A percentile compares a stretch with the other conserved stretches of the same genome.
Conservation (phyloP, 1,140 invertebrate genomes). For the Polyergus mexicanus region DNA sequence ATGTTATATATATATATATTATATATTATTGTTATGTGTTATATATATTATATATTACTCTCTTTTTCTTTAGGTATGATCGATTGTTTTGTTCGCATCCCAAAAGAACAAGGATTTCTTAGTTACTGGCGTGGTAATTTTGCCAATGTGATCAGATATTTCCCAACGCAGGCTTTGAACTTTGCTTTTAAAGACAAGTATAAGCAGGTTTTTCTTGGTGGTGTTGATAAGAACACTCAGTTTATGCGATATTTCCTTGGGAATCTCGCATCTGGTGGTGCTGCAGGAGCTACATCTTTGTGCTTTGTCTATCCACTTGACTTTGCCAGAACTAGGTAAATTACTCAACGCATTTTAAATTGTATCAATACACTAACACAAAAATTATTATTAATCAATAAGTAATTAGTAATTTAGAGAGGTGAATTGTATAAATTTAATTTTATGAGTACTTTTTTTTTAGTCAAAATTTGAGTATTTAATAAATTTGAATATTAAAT, state of each 20-base stretch:
- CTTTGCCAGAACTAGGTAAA: constrained; percentile 96
- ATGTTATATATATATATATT: neutral
- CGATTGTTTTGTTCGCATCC: constrained; percentile 95
- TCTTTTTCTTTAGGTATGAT: constrained; percentile 90
- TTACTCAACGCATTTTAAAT: neutral
- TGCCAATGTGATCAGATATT: constrained; percentile 97
- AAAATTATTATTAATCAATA: neutral
- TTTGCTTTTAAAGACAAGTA: constrained; percentile 98
- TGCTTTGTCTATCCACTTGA: constrained; percentile 98
- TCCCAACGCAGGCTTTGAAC: constrained; percentile 98
- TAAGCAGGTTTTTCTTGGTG: constrained; percentile 94
- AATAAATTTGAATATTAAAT: too few relatives aligned
- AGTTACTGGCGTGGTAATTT: constrained; percentile 98
- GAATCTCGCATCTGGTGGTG: constrained; percentile 97
- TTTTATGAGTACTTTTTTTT: too few relatives aligned
- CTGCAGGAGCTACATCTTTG: constrained; percentile 97
- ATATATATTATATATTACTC: constrained; percentile 46
- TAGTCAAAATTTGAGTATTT: too few relatives aligned
- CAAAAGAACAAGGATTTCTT: constrained; percentile 93
- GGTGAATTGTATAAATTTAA: neutral
- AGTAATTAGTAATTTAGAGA: neutral
- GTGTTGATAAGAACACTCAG: constrained; percentile 95
- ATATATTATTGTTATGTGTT: neutral
- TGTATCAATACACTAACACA: neutral
- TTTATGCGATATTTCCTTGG: constrained; percentile 95